phyloP scores from a whole-genome alignment of 2,888 invertebrate genomes.

The Tanypteryx hageni region DNA sequence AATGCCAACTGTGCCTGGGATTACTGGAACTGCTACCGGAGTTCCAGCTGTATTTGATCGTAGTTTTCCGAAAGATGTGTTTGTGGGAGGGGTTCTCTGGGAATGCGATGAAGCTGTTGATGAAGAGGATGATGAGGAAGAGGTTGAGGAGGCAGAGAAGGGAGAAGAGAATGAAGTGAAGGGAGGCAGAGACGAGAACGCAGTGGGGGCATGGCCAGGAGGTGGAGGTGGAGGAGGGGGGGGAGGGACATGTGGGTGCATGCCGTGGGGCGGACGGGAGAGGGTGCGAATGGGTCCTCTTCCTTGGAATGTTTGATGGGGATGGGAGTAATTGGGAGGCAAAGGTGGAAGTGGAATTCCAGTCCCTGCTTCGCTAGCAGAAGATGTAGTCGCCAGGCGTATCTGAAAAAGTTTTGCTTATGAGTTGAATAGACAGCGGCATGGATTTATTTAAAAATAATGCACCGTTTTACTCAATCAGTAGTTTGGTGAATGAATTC shows the following conservation, averaged over 20 bases:
- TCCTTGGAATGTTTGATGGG: conserved; percentile 60
- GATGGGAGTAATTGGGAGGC: conserved; percentile 68
- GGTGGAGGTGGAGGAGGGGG: conserved; percentile 66
- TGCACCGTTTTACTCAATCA: no score
- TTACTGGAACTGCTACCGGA: conserved; percentile 50
- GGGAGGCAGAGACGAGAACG: conserved; percentile 73
- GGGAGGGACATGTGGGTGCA: conserved; percentile 63
- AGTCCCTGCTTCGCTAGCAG: conserved; percentile 71
- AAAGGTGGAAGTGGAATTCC: conserved; percentile 73
- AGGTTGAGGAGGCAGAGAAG: conserved; percentile 68
- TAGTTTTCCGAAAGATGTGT: conserved; percentile 38
- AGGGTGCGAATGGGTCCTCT: conserved; percentile 68
- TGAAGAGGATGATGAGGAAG: conserved; percentile 69
- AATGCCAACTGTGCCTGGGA: conserved; percentile 66
- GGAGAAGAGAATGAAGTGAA: conserved; percentile 59
- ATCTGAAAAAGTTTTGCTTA: conserved; percentile 35
- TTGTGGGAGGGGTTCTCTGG: conserved; percentile 65
- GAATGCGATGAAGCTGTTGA: conserved; percentile 68
- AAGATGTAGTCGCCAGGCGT: conserved; percentile 65
- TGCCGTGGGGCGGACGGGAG: conserved; percentile 68
- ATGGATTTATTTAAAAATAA: no score
- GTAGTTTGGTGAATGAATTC: no score
- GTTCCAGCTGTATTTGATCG: conserved; percentile 54
- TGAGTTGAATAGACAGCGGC: no score
- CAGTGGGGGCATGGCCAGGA: conserved; percentile 72